Conservation (phyloP, 2,888 invertebrate species). For the Cheilosia vulpina region DNA sequence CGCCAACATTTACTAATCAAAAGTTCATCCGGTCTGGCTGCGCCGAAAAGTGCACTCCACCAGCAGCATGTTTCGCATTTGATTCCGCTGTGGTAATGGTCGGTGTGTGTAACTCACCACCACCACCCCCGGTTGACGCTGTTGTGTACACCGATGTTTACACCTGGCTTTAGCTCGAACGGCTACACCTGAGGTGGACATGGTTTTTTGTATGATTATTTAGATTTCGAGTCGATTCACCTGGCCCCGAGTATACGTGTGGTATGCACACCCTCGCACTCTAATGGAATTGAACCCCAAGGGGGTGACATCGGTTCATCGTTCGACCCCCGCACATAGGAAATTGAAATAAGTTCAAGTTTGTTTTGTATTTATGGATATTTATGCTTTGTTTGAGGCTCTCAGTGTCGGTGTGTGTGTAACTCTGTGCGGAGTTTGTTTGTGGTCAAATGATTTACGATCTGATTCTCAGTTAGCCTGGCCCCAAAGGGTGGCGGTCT, state of each 20-base stretch:
- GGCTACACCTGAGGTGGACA: slow-evolving; percentile 47
- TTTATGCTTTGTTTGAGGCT: slow-evolving; percentile 68
- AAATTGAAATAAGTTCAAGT: slow-evolving; percentile 75
- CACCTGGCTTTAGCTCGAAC: slow-evolving; percentile 56
- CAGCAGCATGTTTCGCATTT: slow-evolving; percentile 50
- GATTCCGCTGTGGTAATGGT: slow-evolving; percentile 36
- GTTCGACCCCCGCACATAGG: slow-evolving; percentile 42
- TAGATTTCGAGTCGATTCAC: slow-evolving; percentile 50
- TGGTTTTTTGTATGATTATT: slow-evolving; percentile 50
- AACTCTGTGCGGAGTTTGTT: slow-evolving; percentile 54
- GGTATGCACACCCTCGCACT: neutral
- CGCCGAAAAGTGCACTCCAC: slow-evolving; percentile 4
- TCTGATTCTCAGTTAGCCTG: slow-evolving; percentile 68
- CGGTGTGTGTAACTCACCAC: slow-evolving; percentile 6
- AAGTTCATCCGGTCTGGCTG: slow-evolving; percentile 41
- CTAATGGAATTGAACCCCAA: slow-evolving; percentile 62
- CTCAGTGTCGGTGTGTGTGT: slow-evolving; percentile 1
- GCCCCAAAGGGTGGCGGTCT: slow-evolving; percentile 63
- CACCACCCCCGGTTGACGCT: slow-evolving; percentile 16
- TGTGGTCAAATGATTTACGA: slow-evolving; percentile 73
- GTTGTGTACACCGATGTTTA: slow-evolving; percentile 51
- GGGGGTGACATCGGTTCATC: slow-evolving; percentile 31
- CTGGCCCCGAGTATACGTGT: slow-evolving; percentile 18
- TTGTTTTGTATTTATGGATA: slow-evolving; percentile 74
- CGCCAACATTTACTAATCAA: slow-evolving; percentile 60